A percentile compares a stretch with the other conserved stretches of the same genome.
Conservation (phyloP, 2,113 vertebrate genomes). For the Sinocyclocheilus maitianheensis region DNA sequence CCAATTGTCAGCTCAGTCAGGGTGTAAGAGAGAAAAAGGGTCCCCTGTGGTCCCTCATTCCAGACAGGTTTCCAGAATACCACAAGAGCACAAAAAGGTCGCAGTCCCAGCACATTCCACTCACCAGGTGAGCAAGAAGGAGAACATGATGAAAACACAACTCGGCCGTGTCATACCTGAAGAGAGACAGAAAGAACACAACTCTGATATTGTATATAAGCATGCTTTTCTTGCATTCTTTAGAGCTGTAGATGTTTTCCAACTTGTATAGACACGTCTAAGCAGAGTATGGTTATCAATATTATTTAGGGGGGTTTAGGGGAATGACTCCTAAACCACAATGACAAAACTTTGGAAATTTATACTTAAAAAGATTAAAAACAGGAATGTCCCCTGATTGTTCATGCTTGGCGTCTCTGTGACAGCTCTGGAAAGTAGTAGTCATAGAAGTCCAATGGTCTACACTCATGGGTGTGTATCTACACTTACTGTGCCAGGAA, state of each 20-base stretch:
- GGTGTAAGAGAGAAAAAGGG: conserved; percentile 48
- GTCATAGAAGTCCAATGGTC: not conserved
- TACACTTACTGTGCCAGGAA: conserved; percentile 86
- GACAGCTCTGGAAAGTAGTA: not conserved
- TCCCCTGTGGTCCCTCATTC: conserved; percentile 25
- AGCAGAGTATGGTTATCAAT: not conserved
- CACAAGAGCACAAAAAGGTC: conserved; percentile 40
- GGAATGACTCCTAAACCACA: conserved; percentile 4
- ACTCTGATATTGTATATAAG: not conserved
- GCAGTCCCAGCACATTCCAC: conserved; percentile 56
- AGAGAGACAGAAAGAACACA: not conserved
- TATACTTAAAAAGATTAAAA: not conserved
- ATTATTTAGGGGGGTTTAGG: not conserved
- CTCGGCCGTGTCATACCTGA: conserved; percentile 89
- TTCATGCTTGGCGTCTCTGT: not conserved
- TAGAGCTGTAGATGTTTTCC: not conserved
- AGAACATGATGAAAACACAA: conserved; percentile 87
- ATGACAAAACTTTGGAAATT: not conserved
- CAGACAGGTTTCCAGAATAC: conserved; percentile 42
- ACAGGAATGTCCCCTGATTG: not conserved
- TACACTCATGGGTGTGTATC: conserved; percentile 9
- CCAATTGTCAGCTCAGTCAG: conserved; percentile 66
- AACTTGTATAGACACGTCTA: not conserved
- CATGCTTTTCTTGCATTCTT: not conserved
- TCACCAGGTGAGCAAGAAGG: conserved; percentile 86